Percentiles rank a stretch among this genome's conserved stretches.
Evolutionary conservation across 2,888 invertebrate species (phyloP).

Genomic region (Drosophila koepferae): DNA sequence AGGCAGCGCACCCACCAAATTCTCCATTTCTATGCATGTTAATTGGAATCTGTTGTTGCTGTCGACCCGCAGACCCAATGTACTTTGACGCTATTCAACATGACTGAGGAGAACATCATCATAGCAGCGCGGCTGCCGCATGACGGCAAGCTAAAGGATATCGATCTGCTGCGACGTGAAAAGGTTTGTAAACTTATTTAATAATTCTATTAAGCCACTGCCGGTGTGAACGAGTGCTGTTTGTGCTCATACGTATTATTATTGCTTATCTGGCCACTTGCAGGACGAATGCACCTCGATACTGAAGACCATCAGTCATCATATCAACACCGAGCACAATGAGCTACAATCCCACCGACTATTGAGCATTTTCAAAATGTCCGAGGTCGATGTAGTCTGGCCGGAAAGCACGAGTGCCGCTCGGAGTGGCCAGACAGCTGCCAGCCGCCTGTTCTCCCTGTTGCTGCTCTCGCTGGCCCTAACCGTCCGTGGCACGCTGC

Average conservation of each 20-base stretch:
- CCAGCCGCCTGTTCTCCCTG: conserved; percentile 50
- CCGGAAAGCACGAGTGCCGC: conserved; percentile 86
- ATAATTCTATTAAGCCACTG: conserved; percentile 6
- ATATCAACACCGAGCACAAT: conserved; percentile 93
- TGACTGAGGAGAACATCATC: conserved; percentile 95
- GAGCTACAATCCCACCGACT: conserved; percentile 94
- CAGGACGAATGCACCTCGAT: conserved; percentile 95
- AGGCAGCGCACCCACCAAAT: conserved; percentile 51
- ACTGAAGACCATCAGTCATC: conserved; percentile 92
- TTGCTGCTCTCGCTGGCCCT: conserved; percentile 54
- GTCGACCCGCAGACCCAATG: conserved; percentile 90
- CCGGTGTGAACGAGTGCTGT: conserved; percentile 5
- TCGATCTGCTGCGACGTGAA: conserved; percentile 89
- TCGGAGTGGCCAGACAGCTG: conserved; percentile 63
- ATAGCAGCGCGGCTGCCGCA: conserved; percentile 92
- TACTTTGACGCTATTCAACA: conserved; percentile 93
- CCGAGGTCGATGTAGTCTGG: conserved; percentile 94
- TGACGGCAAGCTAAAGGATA: conserved; percentile 88
- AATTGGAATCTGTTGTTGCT: conserved; percentile 41
- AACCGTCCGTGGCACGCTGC: conserved; percentile 57
- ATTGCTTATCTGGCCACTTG: conserved; percentile 73
- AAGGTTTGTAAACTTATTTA: conserved; percentile 87
- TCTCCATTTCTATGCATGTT: conserved; percentile 25
- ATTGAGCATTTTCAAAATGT: conserved; percentile 96
- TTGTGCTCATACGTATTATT: conserved; percentile 4